Evolutionary conservation across 2,113 vertebrate genomes (phyloP).

Genomic region (Circaetus gallicus): DNA sequence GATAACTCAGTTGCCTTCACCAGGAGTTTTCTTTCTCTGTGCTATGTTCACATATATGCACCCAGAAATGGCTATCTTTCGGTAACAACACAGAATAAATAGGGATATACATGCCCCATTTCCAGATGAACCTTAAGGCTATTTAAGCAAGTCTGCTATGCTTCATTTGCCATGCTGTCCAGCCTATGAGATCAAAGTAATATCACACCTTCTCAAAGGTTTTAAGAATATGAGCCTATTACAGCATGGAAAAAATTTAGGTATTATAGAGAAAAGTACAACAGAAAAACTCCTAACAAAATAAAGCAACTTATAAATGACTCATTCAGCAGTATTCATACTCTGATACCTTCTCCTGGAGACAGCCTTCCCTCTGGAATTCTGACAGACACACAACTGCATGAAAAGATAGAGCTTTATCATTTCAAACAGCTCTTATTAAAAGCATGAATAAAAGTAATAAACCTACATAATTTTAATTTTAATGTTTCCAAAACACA

Average conservation of each 20-base stretch:
- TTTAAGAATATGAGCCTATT: slow-evolving; percentile 9
- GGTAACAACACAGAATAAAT: neutral
- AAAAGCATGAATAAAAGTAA: neutral
- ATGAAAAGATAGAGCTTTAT: neutral
- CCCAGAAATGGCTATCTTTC: neutral
- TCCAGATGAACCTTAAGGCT: neutral
- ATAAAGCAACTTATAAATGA: slow-evolving; percentile 23
- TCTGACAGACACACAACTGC: neutral
- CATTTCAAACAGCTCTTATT: neutral
- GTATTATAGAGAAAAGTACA: neutral
- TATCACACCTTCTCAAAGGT: neutral
- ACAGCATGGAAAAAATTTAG: neutral
- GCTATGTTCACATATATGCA: neutral
- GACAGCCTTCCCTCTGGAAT: neutral
- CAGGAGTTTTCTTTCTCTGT: neutral
- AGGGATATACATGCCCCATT: neutral
- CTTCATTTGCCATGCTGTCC: neutral
- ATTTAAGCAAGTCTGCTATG: neutral
- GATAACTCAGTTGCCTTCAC: neutral
- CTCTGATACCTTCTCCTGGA: neutral
- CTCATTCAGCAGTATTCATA: slow-evolving; percentile 18
- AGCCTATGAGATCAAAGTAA: neutral
- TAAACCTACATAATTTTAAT: neutral
- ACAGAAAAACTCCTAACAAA: neutral
- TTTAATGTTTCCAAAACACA: neutral